Evolutionary conservation across 1,140 invertebrate species (phyloP).

Genomic region (Philopotamus ludificatus): DNA sequence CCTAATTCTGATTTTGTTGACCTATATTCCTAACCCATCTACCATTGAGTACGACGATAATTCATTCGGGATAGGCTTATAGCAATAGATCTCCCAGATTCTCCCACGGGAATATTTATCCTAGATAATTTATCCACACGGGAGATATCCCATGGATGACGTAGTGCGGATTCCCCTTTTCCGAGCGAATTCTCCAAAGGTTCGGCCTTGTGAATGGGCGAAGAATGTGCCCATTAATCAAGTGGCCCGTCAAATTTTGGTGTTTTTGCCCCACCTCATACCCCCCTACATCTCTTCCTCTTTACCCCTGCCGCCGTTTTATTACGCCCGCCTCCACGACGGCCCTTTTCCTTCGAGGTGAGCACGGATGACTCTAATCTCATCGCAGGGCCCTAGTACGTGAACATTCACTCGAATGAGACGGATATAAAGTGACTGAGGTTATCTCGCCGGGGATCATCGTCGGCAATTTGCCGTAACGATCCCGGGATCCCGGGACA

Average conservation of each 20-base stretch:
- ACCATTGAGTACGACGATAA: no score
- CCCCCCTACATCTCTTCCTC: no score
- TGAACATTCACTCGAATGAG: no score
- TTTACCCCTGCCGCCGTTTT: no score
- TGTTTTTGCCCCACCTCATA: not conserved
- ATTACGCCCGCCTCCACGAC: no score
- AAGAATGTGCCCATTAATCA: slow-evolving; percentile 1
- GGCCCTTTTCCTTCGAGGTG: no score
- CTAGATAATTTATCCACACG: not conserved
- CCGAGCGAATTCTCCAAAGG: not conserved
- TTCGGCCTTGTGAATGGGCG: not conserved
- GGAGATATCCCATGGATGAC: not conserved
- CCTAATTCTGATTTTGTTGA: no score
- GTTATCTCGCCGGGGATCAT: not conserved
- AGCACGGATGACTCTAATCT: not conserved
- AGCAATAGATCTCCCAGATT: not conserved
- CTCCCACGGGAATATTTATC: not conserved
- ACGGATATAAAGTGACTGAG: not conserved
- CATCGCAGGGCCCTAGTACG: no score
- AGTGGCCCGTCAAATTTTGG: slow-evolving; percentile 1
- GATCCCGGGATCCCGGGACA: not conserved
- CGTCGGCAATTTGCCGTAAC: not conserved
- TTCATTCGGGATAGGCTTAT: no score
- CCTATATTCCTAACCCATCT: no score
- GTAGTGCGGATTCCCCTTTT: not conserved